Conservation (phyloP, 2,797 vertebrate species). For the Poecilia wingei region DNA sequence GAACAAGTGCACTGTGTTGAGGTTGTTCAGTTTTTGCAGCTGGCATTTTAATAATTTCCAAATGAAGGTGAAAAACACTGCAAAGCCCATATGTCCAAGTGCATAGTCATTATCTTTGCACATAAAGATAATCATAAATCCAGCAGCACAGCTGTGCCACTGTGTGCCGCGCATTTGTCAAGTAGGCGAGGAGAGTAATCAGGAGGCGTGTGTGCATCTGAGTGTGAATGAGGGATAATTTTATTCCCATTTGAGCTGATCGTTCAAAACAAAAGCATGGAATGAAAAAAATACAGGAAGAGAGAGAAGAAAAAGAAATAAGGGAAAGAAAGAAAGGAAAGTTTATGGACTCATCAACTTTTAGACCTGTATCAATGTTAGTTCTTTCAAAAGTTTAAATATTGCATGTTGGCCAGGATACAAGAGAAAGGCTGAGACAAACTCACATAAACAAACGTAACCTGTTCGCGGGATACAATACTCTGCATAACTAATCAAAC, state of each 20-base stretch:
- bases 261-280: not conserved
- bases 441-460: not conserved
- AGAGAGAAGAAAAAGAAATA: not conserved
- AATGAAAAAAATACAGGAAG: not conserved
- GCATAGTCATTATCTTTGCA: not conserved
- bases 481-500: not conserved
- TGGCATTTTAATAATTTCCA: constrained; percentile 3
- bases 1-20: constrained; percentile 9
- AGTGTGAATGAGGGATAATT: not conserved
- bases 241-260: not conserved
- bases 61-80: not conserved
- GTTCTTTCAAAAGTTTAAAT: not conserved
- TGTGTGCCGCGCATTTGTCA: constrained; percentile 7
- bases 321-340: not conserved
- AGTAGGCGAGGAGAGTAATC: constrained; percentile 19
- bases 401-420: not conserved
- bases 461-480: not conserved
- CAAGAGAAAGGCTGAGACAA: too few relatives aligned
- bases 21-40: constrained; percentile 1
- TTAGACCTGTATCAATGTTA: not conserved
- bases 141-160: constrained; percentile 16
- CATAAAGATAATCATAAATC: constrained; percentile 24
- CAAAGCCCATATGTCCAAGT: not conserved
- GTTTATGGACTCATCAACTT: not conserved
- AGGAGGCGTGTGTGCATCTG: not conserved